These are phyloP conservation scores for Sphaeramia orbicularis DNA, from an alignment of 2,797 vertebrate species.

Conservation along the genomic window DNA sequence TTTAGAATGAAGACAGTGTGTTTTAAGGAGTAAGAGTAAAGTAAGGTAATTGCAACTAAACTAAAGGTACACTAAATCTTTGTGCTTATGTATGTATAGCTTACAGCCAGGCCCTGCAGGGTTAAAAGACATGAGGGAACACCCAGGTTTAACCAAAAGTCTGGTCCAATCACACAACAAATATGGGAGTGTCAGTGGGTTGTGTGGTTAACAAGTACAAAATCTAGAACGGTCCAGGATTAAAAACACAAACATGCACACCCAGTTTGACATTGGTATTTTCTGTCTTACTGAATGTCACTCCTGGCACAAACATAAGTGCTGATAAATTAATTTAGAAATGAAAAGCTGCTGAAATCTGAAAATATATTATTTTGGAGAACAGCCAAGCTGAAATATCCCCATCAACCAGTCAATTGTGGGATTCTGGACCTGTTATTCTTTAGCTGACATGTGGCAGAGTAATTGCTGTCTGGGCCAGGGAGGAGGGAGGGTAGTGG, in stretches of 20 bases:
- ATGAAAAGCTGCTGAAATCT: slow-evolving; percentile 60
- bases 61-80: slow-evolving; percentile 26
- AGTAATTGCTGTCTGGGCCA: slow-evolving; percentile 73
- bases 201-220: slow-evolving; percentile 52
- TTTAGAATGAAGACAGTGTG: neutral
- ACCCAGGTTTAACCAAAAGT: slow-evolving; percentile 45
- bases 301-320: slow-evolving; percentile 31
- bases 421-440: slow-evolving; percentile 66
- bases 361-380: slow-evolving; percentile 50
- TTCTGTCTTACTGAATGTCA: slow-evolving; percentile 33
- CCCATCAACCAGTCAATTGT: slow-evolving; percentile 55
- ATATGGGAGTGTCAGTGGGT: slow-evolving; percentile 42
- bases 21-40: slow-evolving; percentile 30
- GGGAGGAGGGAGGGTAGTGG: slow-evolving; percentile 42
- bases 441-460: slow-evolving; percentile 69
- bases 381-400: slow-evolving; percentile 51
- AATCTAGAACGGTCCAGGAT: slow-evolving; percentile 21
- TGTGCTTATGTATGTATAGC: slow-evolving; percentile 24
- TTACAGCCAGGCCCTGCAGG: slow-evolving; percentile 43
- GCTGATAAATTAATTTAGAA: slow-evolving; percentile 61
- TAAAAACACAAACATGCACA: slow-evolving; percentile 51
- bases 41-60: slow-evolving; percentile 10
- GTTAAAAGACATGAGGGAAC: slow-evolving; percentile 44
- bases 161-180: slow-evolving; percentile 60
- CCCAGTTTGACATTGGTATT: slow-evolving; percentile 36